A percentile compares a stretch with the other conserved stretches of the same genome.
Conservation (phyloP, 1,140 invertebrate species). For the Drosophila sucinea region DNA sequence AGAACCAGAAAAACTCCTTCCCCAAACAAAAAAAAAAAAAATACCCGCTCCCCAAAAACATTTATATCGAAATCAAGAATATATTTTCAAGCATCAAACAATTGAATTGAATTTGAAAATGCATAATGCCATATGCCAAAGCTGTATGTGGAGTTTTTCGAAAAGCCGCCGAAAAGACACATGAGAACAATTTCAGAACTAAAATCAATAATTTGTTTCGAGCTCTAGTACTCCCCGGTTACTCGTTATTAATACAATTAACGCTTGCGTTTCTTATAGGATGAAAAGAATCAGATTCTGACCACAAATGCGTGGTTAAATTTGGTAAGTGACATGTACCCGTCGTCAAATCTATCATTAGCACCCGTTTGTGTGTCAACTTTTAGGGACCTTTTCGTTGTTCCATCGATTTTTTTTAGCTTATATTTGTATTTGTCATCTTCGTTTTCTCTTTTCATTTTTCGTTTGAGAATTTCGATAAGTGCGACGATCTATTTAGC, state of each 20-base stretch:
- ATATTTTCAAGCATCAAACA: slow-evolving; percentile 17
- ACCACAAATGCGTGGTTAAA: slow-evolving; percentile 98
- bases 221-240: slow-evolving; percentile 36
- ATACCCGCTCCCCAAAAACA: not conserved
- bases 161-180: not conserved
- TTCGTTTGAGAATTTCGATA: slow-evolving; percentile 33
- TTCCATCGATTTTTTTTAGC: slow-evolving; percentile 1
- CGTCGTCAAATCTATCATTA: slow-evolving; percentile 63
- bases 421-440: slow-evolving; percentile 16
- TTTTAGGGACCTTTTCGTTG: slow-evolving; percentile 3
- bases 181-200: slow-evolving; percentile 26
- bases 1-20: not conserved
- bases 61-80: slow-evolving; percentile 5
- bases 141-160: slow-evolving; percentile 15
- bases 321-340: slow-evolving; percentile 94
- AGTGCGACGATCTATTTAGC: slow-evolving; percentile 55
- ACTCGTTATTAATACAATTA: slow-evolving; percentile 42
- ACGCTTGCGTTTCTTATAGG: slow-evolving; percentile 85
- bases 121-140: slow-evolving; percentile 4
- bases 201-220: slow-evolving; percentile 31
- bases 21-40: not conserved
- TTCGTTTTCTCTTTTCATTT: slow-evolving; percentile 49
- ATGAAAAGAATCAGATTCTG: slow-evolving; percentile 95
- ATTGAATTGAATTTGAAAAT: slow-evolving; percentile 31
- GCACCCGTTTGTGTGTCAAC: slow-evolving; percentile 58